These are phyloP conservation scores for Ptychoptera contaminata DNA, from an alignment of 2,888 invertebrate genomes.

Conservation along the genomic window DNA sequence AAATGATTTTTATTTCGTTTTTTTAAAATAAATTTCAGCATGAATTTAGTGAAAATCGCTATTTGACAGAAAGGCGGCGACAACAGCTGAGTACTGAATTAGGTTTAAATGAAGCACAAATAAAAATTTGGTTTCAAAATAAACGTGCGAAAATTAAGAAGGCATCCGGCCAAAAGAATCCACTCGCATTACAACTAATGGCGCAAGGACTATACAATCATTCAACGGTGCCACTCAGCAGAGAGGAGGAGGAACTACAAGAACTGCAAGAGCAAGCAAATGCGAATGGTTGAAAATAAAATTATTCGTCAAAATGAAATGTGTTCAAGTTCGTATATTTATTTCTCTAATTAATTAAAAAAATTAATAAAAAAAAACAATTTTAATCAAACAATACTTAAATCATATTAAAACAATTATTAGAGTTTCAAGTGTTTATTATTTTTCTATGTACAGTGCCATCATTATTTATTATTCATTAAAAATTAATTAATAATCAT, in stretches of 20 bases:
- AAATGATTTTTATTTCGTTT: background rate
- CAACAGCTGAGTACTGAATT: slow-evolving; percentile 83
- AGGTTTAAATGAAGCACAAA: slow-evolving; percentile 89
- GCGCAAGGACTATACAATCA: slow-evolving; percentile 91
- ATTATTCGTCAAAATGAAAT: too few relatives aligned
- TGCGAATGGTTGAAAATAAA: background rate
- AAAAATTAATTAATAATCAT: too few relatives aligned
- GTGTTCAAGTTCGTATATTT: slow-evolving; percentile 26
- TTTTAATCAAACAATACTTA: slow-evolving; percentile 3
- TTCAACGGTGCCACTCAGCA: slow-evolving; percentile 54
- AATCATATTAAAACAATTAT: slow-evolving; percentile 4
- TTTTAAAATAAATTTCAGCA: slow-evolving; percentile 33
- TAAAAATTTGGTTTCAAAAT: slow-evolving; percentile 96
- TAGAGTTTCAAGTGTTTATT: background rate
- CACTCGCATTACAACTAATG: slow-evolving; percentile 78
- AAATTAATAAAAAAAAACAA: slow-evolving; percentile 4
- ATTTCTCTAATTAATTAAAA: background rate
- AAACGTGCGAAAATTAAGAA: slow-evolving; percentile 95
- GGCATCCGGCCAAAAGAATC: slow-evolving; percentile 67
- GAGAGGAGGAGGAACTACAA: slow-evolving; percentile 55
- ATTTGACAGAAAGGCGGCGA: slow-evolving; percentile 81
- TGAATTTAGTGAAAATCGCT: slow-evolving; percentile 85
- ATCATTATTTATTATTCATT: slow-evolving; percentile 17
- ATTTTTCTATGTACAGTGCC: too few relatives aligned
- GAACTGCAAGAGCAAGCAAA: slow-evolving; percentile 12